A percentile compares a stretch with the other conserved stretches of the same genome.
Conservation (phyloP, 1,140 invertebrate genomes). For the Drosophila suzukii region DNA sequence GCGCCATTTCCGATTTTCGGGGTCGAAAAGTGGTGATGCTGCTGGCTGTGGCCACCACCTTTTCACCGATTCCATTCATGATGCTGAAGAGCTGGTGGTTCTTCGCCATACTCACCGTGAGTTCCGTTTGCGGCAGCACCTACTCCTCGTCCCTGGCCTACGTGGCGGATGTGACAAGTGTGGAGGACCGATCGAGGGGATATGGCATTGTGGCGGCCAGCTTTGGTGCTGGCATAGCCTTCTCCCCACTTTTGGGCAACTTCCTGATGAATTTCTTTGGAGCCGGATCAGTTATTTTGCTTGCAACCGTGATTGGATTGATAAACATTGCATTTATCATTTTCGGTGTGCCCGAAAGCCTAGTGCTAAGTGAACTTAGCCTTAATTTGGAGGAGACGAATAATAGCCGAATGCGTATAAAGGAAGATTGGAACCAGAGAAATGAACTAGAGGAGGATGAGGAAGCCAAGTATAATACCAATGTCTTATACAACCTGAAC, state of each 20-base stretch:
- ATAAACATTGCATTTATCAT: slow-evolving; percentile 99
- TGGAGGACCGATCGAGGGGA: slow-evolving; percentile 96
- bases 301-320: slow-evolving; percentile 97
- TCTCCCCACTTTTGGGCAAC: slow-evolving; percentile 97
- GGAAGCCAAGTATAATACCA: background rate
- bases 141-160: slow-evolving; percentile 99
- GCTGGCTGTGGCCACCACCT: slow-evolving; percentile 99
- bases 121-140: slow-evolving; percentile 98
- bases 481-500: background rate
- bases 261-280: slow-evolving; percentile 95
- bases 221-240: slow-evolving; percentile 98
- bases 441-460: background rate
- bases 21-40: slow-evolving; percentile 99
- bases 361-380: slow-evolving; percentile 93
- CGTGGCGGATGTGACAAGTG: slow-evolving; percentile 99
- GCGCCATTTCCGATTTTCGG: slow-evolving; percentile 98
- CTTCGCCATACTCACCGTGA: slow-evolving; percentile 99
- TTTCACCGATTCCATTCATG: slow-evolving; percentile 99
- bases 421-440: background rate
- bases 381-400: slow-evolving; percentile 96
- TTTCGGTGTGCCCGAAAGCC: slow-evolving; percentile 98
- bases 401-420: slow-evolving; percentile 77
- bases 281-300: slow-evolving; percentile 95
- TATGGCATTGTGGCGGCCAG: slow-evolving; percentile 99
- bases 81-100: slow-evolving; percentile 99